Conservation (phyloP, 2,888 invertebrate species). For the Siphlonurus alternatus region DNA sequence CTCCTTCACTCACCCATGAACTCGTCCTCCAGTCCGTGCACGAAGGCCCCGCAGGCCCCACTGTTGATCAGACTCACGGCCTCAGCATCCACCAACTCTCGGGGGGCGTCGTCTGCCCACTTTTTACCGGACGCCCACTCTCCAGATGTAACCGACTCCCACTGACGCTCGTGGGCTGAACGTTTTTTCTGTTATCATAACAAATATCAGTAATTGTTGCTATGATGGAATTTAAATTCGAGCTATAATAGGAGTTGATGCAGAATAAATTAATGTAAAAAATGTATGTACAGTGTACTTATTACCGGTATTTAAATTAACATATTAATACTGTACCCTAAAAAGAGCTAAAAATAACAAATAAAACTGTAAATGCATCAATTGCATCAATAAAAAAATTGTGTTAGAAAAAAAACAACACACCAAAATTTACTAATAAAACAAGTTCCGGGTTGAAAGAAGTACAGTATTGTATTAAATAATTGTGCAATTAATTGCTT, state of each 20-base stretch:
- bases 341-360: no score
- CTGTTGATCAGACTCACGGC: slow-evolving; percentile 67
- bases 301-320: not conserved
- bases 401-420: no score
- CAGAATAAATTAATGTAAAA: slow-evolving; percentile 5
- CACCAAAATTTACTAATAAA: no score
- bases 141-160: slow-evolving; percentile 64
- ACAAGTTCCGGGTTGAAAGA: no score
- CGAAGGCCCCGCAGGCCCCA: slow-evolving; percentile 95
- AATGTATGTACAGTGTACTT: not conserved
- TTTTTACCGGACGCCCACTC: slow-evolving; percentile 87
- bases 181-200: slow-evolving; percentile 62
- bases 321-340: not conserved
- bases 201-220: slow-evolving; percentile 15
- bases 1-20: slow-evolving; percentile 57
- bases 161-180: slow-evolving; percentile 71
- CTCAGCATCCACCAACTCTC: slow-evolving; percentile 55
- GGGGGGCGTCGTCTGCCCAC: slow-evolving; percentile 70
- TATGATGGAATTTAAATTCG: not conserved
- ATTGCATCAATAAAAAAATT: no score
- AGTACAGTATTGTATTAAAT: no score
- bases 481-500: no score
- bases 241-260: no score
- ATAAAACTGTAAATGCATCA: no score
- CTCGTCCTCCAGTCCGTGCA: slow-evolving; percentile 96